Conservation (phyloP, 2,113 vertebrate genomes). For the Tinamus guttatus region DNA sequence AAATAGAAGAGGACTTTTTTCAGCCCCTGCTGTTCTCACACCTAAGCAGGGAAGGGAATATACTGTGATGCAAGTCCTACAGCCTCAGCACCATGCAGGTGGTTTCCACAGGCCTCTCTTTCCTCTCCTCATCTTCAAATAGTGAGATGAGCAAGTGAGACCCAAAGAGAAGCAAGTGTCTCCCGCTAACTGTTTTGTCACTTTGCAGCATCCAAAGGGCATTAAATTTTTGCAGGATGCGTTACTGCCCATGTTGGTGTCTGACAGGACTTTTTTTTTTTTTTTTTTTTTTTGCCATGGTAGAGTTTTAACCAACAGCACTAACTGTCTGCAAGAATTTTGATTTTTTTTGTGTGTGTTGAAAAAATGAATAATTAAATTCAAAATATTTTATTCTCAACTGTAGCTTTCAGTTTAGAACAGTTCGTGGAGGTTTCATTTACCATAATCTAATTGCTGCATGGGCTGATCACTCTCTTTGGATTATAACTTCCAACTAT, state of each 20-base stretch:
- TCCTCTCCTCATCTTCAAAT: background rate
- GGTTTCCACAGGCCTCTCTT: background rate
- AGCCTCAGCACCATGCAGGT: background rate
- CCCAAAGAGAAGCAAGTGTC: background rate
- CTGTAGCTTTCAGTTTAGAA: background rate
- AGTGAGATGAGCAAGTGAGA: background rate
- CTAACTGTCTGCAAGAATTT: background rate
- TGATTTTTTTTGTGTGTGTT: background rate
- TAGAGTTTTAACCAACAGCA: background rate
- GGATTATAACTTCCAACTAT: background rate
- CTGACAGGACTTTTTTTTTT: background rate
- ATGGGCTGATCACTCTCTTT: background rate
- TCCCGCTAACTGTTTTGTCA: fast-evolving
- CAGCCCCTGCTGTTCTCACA: background rate
- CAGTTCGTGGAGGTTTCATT: background rate
- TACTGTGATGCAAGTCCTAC: fast-evolving
- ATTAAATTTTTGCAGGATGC: background rate
- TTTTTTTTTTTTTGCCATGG: background rate
- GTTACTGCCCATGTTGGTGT: background rate
- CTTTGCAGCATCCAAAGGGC: background rate
- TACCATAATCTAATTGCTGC: background rate
- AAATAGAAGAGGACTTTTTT: background rate
- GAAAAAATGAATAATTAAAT: background rate
- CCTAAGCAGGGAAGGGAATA: fast-evolving
- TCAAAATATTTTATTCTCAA: background rate